These are phyloP conservation scores for Gymnoscopelus microlampas DNA, from an alignment of 2,797 vertebrate genomes.

Conservation along the genomic window DNA sequence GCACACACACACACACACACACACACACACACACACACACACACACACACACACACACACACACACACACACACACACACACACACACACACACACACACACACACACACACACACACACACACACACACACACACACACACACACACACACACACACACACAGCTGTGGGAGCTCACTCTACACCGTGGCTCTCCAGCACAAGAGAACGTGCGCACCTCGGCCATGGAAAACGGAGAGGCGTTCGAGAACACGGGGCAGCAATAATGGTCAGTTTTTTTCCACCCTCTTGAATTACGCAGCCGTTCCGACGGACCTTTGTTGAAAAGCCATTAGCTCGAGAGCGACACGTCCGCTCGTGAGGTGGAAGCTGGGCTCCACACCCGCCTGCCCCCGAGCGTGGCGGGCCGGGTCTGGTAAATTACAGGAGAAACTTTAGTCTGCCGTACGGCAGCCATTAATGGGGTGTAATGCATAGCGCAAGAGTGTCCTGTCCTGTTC, in stretches of 20 bases:
- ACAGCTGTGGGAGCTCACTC: slow-evolving; percentile 50
- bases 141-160: too few relatives aligned
- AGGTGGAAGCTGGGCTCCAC: slow-evolving; percentile 36
- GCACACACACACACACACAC: too few relatives aligned
- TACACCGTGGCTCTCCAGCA: slow-evolving; percentile 32
- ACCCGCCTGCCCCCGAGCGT: slow-evolving; percentile 46
- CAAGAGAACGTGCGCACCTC: slow-evolving; percentile 23
- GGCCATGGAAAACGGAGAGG: slow-evolving; percentile 60
- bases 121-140: too few relatives aligned
- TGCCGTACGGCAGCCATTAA: slow-evolving; percentile 42
- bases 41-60: too few relatives aligned
- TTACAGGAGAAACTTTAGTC: slow-evolving; percentile 62
- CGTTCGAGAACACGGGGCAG: slow-evolving; percentile 36
- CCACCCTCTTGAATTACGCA: slow-evolving; percentile 51
- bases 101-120: too few relatives aligned
- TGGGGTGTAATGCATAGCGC: slow-evolving; percentile 69
- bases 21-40: too few relatives aligned
- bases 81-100: too few relatives aligned
- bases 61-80: too few relatives aligned
- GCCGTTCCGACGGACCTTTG: slow-evolving; percentile 32
- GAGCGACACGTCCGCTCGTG: neutral
- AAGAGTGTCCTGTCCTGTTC: slow-evolving; percentile 51
- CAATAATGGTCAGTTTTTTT: slow-evolving; percentile 21
- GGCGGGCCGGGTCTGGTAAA: slow-evolving; percentile 20
- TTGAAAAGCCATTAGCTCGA: slow-evolving; percentile 31